These are phyloP conservation scores for Drosophila colorata DNA, from an alignment of 2,888 invertebrate genomes.

Conservation along the genomic window DNA sequence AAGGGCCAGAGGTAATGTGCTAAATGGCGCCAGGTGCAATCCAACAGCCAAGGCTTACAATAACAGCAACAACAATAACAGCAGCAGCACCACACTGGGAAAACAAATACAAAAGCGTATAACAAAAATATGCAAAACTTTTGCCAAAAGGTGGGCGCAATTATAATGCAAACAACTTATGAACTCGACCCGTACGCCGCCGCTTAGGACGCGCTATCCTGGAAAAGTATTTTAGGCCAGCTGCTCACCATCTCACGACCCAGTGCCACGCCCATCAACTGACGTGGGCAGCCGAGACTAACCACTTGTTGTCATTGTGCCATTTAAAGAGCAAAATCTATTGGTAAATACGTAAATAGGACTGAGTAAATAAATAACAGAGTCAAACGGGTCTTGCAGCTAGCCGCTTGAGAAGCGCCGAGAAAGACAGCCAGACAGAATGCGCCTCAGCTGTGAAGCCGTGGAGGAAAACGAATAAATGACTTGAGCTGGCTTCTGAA, in stretches of 20 bases:
- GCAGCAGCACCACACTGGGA: neutral
- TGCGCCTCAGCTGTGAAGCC: too few relatives aligned
- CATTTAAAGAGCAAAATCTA: conserved; percentile 4
- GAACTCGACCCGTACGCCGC: conserved; percentile 13
- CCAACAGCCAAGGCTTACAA: conserved; percentile 26
- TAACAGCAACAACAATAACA: conserved; percentile 8
- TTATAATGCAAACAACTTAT: conserved; percentile 43
- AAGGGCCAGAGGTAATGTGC: conserved; percentile 22
- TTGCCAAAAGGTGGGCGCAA: conserved; percentile 33
- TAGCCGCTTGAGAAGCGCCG: conserved; percentile 1
- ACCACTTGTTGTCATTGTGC: conserved; percentile 28
- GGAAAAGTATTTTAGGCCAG: conserved; percentile 64
- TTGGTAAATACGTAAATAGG: conserved; percentile 13
- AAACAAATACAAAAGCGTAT: conserved; percentile 19
- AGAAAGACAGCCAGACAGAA: neutral
- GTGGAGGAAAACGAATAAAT: too few relatives aligned
- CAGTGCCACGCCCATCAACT: neutral
- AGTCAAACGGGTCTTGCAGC: too few relatives aligned
- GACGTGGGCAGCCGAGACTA: neutral
- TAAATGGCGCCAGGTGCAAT: conserved; percentile 52
- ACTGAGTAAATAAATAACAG: neutral
- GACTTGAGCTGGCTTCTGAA: too few relatives aligned
- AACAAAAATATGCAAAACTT: conserved; percentile 47
- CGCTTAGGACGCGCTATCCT: conserved; percentile 41
- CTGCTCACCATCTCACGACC: conserved; percentile 15